Conservation (phyloP, 2,888 invertebrate species). For the Ichneumoninae sp. region DNA sequence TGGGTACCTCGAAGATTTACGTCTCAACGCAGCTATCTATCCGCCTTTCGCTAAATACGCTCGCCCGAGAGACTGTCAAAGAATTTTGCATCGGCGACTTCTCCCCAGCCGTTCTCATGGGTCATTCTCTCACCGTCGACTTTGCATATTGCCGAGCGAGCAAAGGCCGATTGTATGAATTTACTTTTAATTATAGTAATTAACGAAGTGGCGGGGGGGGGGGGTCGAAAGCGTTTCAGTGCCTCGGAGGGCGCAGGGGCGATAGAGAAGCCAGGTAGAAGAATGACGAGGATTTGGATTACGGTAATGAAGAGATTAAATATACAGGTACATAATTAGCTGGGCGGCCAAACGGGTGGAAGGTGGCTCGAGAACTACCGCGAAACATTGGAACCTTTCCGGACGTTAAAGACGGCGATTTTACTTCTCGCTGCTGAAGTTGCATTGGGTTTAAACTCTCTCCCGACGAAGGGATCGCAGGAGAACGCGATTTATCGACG, state of each 20-base stretch:
- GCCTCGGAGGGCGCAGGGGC: conserved; percentile 18
- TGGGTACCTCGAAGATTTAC: not conserved
- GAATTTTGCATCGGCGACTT: conserved; percentile 15
- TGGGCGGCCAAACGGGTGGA: conserved; percentile 46
- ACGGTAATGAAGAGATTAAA: conserved; percentile 74
- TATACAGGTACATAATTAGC: conserved; percentile 69
- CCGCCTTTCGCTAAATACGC: conserved; percentile 4
- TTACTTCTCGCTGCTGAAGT: conserved; percentile 23
- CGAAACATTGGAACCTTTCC: conserved; percentile 14
- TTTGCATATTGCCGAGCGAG: conserved; percentile 56
- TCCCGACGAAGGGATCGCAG: conserved; percentile 2
- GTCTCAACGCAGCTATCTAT: not conserved
- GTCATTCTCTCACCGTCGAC: conserved; percentile 28
- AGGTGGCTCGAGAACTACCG: conserved; percentile 6
- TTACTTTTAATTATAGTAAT: conserved; percentile 69
- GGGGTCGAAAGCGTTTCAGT: conserved; percentile 30
- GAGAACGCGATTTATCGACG: conserved; percentile 32
- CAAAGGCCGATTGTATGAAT: conserved; percentile 62
- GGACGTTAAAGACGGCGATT: conserved; percentile 22
- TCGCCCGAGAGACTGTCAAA: not conserved
- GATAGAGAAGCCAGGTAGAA: conserved; percentile 6
- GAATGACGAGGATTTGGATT: conserved; percentile 65
- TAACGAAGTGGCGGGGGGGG: conserved; percentile 41
- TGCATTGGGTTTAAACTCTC: conserved; percentile 1
- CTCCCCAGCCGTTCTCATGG: not conserved